Percentiles rank a stretch among this genome's conserved stretches.
These are phyloP conservation scores for Chaetops frenatus DNA, from an alignment of 2,113 vertebrate species.

Conservation along the genomic window DNA sequence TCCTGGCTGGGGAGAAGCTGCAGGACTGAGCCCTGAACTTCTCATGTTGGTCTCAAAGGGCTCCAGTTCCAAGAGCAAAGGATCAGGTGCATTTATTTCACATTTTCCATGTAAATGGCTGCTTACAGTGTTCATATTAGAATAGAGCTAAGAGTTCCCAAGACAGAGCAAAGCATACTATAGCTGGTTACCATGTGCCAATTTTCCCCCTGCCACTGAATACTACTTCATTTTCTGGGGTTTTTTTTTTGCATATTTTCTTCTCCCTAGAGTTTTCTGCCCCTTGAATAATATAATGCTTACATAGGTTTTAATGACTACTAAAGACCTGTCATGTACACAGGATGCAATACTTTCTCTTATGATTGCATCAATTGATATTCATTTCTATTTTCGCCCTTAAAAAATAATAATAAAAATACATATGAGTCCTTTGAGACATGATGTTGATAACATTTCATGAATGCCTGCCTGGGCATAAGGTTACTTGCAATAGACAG, in stretches of 20 bases:
- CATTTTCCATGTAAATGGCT: not conserved
- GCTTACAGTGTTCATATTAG: not conserved
- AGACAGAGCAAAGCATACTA: not conserved
- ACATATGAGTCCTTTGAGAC: not conserved
- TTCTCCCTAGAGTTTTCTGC: not conserved
- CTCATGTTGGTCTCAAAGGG: not conserved
- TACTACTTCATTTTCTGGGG: not conserved
- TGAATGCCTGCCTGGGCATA: not conserved
- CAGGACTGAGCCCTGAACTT: not conserved
- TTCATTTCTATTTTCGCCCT: not conserved
- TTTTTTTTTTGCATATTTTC: not conserved
- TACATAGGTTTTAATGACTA: not conserved
- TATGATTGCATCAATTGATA: not conserved
- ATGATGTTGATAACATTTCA: not conserved
- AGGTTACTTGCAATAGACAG: conserved; percentile 10
- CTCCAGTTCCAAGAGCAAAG: not conserved
- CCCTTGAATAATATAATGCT: not conserved
- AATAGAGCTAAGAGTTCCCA: not conserved
- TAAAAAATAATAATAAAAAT: not conserved
- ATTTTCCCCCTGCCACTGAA: not conserved
- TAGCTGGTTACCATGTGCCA: not conserved
- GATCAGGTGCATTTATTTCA: not conserved
- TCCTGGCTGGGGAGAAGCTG: not conserved
- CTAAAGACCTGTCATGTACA: not conserved
- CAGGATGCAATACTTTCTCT: not conserved